These are phyloP conservation scores for Rafetus swinhoei DNA, from an alignment of 2,113 vertebrate species.

Conservation along the genomic window DNA sequence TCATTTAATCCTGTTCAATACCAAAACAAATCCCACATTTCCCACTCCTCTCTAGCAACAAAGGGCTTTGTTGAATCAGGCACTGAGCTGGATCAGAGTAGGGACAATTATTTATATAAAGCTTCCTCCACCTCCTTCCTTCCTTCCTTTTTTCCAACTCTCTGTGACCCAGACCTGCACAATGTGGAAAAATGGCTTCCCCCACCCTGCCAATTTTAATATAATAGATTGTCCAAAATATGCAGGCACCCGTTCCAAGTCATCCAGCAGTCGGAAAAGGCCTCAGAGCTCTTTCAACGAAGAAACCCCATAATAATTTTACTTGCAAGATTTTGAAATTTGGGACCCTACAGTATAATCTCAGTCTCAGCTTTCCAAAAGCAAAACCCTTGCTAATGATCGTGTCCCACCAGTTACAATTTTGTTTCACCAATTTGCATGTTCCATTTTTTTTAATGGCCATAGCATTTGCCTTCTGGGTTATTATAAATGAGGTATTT, in stretches of 20 bases:
- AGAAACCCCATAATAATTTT: neutral
- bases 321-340: conserved; percentile 7
- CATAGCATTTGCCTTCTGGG: neutral
- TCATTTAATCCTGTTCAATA: neutral
- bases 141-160: conserved; percentile 65
- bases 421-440: neutral
- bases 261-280: conserved; percentile 17
- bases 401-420: neutral
- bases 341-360: neutral
- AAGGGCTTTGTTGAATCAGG: accelerated
- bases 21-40: neutral
- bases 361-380: neutral
- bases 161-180: conserved; percentile 56
- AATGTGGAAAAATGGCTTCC: conserved; percentile 21
- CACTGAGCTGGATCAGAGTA: neutral
- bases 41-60: conserved; percentile 17
- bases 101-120: neutral
- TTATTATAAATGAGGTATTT: neutral
- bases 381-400: neutral
- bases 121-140: conserved; percentile 55
- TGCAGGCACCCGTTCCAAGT: conserved; percentile 49
- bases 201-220: conserved; percentile 43
- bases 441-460: neutral
- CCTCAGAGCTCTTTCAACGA: conserved; percentile 13
- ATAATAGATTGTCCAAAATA: conserved; percentile 69